These are phyloP conservation scores for Neoscelio sp. DNA, from an alignment of 2,888 invertebrate genomes.

Conservation along the genomic window DNA sequence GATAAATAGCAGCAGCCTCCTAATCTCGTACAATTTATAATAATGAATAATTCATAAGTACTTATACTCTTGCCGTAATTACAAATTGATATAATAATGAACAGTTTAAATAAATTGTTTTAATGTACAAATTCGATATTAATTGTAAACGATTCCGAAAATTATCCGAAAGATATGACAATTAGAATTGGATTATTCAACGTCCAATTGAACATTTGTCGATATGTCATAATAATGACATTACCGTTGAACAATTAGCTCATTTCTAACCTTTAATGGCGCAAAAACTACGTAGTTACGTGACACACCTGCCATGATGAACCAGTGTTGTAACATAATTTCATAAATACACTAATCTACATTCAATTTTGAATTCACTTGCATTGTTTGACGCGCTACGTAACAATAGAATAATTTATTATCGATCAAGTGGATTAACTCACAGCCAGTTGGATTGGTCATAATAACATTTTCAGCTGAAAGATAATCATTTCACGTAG, in stretches of 20 bases:
- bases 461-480: no score
- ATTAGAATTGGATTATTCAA: conserved; percentile 62
- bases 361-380: conserved; percentile 38
- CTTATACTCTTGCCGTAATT: no score
- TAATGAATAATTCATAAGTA: no score
- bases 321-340: conserved; percentile 30
- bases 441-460: no score
- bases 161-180: no score
- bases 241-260: conserved; percentile 59
- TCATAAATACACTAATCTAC: conserved; percentile 48
- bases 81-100: no score
- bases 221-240: conserved; percentile 60
- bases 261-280: conserved; percentile 60
- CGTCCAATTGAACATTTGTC: conserved; percentile 55
- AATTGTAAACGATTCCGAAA: no score
- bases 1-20: no score
- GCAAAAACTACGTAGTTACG: conserved; percentile 60
- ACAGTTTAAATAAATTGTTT: no score
- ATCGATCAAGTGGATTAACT: no score
- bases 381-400: conserved; percentile 1
- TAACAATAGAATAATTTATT: conserved; percentile 16
- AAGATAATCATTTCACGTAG: conserved; percentile 56
- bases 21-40: no score
- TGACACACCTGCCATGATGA: conserved; percentile 65
- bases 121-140: no score